Conservation (phyloP, 1,140 invertebrate genomes). For the Trachymyrmex septentrionalis region DNA sequence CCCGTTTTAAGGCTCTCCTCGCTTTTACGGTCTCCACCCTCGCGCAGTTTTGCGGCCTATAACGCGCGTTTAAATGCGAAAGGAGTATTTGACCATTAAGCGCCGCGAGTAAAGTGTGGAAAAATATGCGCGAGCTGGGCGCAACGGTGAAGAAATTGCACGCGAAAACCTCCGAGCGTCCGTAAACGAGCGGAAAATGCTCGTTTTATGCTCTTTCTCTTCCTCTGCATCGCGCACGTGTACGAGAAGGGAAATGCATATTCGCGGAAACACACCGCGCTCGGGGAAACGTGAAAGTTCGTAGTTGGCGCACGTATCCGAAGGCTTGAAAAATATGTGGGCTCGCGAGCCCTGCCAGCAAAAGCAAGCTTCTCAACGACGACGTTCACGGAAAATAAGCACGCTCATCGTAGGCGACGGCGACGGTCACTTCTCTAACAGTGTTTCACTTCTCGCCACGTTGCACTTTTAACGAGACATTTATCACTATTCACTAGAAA, state of each 20-base stretch:
- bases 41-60: slow-evolving; percentile 25
- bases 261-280: slow-evolving; percentile 52
- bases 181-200: slow-evolving; percentile 64
- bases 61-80: slow-evolving; percentile 50
- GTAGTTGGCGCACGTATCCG: slow-evolving; percentile 64
- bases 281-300: slow-evolving; percentile 61
- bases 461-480: slow-evolving; percentile 52
- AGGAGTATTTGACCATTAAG: slow-evolving; percentile 60
- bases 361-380: slow-evolving; percentile 21
- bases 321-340: slow-evolving; percentile 61
- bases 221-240: not conserved
- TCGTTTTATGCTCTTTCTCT: slow-evolving; percentile 55
- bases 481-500: slow-evolving; percentile 47
- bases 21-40: slow-evolving; percentile 35
- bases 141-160: slow-evolving; percentile 58
- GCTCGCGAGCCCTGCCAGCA: slow-evolving; percentile 15
- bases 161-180: slow-evolving; percentile 53
- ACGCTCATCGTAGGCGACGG: slow-evolving; percentile 38
- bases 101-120: slow-evolving; percentile 43
- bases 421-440: slow-evolving; percentile 27
- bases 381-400: slow-evolving; percentile 41
- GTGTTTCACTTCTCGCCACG: slow-evolving; percentile 36
- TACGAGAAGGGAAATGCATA: slow-evolving; percentile 44
- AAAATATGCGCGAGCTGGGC: slow-evolving; percentile 52
- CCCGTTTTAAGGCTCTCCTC: slow-evolving; percentile 26